These are phyloP conservation scores for Arvicanthis niloticus DNA, from an alignment of 2,113 vertebrate genomes.

Conservation along the genomic window DNA sequence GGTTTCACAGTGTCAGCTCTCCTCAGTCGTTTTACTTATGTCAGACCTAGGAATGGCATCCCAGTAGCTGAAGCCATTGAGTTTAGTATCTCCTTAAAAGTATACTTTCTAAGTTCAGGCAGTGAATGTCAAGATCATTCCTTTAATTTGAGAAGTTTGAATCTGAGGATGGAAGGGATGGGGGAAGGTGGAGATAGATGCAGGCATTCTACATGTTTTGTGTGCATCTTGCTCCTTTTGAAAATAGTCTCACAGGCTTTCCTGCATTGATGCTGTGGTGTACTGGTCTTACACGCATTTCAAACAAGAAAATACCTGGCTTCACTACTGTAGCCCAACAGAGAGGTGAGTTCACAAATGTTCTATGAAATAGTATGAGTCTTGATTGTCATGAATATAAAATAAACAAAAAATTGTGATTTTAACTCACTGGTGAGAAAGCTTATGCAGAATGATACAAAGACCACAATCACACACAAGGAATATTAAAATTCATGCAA, in stretches of 20 bases:
- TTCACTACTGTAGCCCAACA: constrained; percentile 77
- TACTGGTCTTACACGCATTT: constrained; percentile 74
- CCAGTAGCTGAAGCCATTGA: constrained; percentile 84
- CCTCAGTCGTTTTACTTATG: constrained; percentile 78
- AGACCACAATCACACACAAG: background rate
- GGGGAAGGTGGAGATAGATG: background rate
- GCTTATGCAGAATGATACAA: background rate
- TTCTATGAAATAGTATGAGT: background rate
- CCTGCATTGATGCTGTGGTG: constrained; percentile 73
- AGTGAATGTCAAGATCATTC: constrained; percentile 79
- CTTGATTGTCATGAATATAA: background rate
- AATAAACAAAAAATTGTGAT: constrained; percentile 28
- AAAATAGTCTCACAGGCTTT: constrained; percentile 58
- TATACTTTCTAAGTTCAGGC: constrained; percentile 77
- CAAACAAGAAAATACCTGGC: constrained; percentile 81
- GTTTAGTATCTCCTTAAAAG: constrained; percentile 83
- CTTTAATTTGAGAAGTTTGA: constrained; percentile 51
- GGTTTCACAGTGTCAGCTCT: constrained; percentile 76
- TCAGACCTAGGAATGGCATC: constrained; percentile 76
- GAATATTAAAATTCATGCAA: constrained; percentile 22
- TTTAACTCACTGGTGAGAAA: constrained; percentile 42
- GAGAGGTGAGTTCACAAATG: constrained; percentile 71
- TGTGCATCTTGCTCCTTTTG: constrained; percentile 81
- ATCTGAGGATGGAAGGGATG: background rate
- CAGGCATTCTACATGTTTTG: constrained; percentile 79